phyloP scores from a whole-genome alignment of 2,888 invertebrate species.

The Reticulitermes lucifugus region DNA sequence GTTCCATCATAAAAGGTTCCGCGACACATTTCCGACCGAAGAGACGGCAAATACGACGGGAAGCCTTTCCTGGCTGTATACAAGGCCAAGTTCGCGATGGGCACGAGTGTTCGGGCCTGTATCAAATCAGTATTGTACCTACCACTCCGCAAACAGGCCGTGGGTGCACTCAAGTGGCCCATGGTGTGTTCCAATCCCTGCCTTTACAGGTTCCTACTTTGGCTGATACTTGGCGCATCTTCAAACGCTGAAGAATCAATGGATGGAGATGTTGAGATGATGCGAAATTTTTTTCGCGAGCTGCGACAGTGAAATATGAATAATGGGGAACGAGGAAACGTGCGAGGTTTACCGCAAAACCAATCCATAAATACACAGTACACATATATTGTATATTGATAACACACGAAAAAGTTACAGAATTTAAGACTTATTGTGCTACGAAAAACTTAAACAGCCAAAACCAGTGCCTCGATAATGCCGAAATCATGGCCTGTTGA shows the following conservation, averaged over 20 bases:
- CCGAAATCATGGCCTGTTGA: constrained; percentile 13
- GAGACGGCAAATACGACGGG: constrained; percentile 22
- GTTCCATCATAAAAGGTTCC: constrained; percentile 27
- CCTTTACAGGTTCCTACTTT: background rate
- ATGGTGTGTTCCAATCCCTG: constrained; percentile 1
- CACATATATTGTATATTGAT: constrained; percentile 28
- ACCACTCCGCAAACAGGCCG: background rate
- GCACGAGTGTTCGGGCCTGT: constrained; percentile 16
- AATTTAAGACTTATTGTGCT: constrained; percentile 22
- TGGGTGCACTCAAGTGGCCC: constrained; percentile 11
- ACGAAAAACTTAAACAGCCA: constrained; percentile 21
- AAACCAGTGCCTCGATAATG: constrained; percentile 6
- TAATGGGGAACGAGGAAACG: constrained; percentile 4
- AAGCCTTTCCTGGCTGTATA: constrained; percentile 28
- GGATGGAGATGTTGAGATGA: background rate
- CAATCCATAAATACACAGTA: constrained; percentile 33
- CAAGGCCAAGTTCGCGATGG: constrained; percentile 14
- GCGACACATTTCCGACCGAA: constrained; percentile 33
- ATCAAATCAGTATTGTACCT: background rate
- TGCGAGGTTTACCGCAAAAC: constrained; percentile 32
- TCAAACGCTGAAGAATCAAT: constrained; percentile 21
- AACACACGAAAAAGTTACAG: constrained; percentile 32
- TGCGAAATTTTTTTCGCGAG: constrained; percentile 26
- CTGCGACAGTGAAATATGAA: background rate
- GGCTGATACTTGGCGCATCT: background rate